phyloP scores from a whole-genome alignment of 2,797 vertebrate genomes.

The Momotus momota region DNA sequence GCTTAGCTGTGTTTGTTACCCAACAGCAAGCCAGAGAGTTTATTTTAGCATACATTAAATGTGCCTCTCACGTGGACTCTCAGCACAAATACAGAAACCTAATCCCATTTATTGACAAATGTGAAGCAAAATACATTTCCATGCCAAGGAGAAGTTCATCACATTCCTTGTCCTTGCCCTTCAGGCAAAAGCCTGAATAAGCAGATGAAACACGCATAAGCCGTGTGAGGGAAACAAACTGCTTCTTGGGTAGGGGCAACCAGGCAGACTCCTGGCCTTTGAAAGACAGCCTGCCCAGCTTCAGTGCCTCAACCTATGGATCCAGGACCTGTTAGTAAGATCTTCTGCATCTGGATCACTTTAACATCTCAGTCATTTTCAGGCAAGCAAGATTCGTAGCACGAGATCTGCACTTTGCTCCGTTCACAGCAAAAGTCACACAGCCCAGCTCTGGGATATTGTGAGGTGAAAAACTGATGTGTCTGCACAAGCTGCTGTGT shows the following conservation, averaged over 20 bases:
- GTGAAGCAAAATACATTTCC: constrained; percentile 58
- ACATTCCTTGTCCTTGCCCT: constrained; percentile 62
- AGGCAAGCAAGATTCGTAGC: background rate
- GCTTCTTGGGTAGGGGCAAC: background rate
- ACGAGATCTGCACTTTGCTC: background rate
- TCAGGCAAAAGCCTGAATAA: constrained; percentile 43
- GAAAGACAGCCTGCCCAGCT: background rate
- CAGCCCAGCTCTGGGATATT: background rate
- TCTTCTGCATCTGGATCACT: background rate
- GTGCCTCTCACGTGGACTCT: constrained; percentile 30
- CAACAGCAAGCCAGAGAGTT: constrained; percentile 25
- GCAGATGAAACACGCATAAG: background rate
- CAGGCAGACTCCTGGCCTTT: background rate
- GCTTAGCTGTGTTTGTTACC: constrained; percentile 33
- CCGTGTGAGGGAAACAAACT: background rate
- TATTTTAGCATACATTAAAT: constrained; percentile 49
- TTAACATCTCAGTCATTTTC: background rate
- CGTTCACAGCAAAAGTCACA: background rate
- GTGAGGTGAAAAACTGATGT: background rate
- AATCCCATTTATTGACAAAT: constrained; percentile 65
- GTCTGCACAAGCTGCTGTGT: background rate
- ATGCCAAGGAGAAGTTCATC: constrained; percentile 48
- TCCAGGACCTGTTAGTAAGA: background rate
- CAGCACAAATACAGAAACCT: constrained; percentile 49
- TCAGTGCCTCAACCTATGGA: background rate